phyloP scores from a whole-genome alignment of 2,888 invertebrate genomes.

The Drosophila meridiana region DNA sequence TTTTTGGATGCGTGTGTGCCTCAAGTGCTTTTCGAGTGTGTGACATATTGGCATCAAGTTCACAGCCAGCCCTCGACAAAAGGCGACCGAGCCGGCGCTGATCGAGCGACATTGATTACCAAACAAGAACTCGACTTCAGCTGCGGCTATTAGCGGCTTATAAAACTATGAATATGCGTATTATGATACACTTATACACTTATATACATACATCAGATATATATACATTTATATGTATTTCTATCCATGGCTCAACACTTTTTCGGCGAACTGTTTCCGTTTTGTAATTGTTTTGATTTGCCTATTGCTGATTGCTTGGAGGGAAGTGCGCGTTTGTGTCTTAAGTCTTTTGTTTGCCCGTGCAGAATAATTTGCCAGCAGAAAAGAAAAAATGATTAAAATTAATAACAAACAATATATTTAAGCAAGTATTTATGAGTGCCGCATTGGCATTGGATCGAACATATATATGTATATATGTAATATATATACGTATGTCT shows the following conservation, averaged over 20 bases:
- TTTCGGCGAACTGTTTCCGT: conserved; percentile 58
- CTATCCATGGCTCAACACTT: conserved; percentile 8
- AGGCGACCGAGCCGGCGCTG: conserved; percentile 76
- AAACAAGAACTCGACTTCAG: conserved; percentile 54
- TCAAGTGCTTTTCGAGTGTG: conserved; percentile 73
- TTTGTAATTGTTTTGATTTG: conserved; percentile 63
- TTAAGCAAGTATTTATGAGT: conserved; percentile 34
- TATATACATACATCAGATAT: conserved; percentile 7
- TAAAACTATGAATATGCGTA: conserved; percentile 30
- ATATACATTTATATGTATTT: not conserved
- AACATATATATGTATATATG: not conserved
- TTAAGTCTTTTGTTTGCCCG: conserved; percentile 66
- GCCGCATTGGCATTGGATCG: conserved; percentile 51
- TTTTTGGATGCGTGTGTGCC: conserved; percentile 35
- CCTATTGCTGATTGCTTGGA: conserved; percentile 42
- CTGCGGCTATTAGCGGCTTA: conserved; percentile 66
- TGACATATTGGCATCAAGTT: conserved; percentile 81
- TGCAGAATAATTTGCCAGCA: conserved; percentile 57
- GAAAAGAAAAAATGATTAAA: conserved; percentile 12
- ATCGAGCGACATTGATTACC: conserved; percentile 78
- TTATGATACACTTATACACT: conserved; percentile 21
- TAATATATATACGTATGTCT: conserved; percentile 2
- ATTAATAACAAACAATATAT: conserved; percentile 40
- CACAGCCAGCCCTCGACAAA: conserved; percentile 65
- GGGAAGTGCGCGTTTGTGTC: conserved; percentile 52